phyloP scores from a whole-genome alignment of 2,888 invertebrate species.

The Acleris literana region DNA sequence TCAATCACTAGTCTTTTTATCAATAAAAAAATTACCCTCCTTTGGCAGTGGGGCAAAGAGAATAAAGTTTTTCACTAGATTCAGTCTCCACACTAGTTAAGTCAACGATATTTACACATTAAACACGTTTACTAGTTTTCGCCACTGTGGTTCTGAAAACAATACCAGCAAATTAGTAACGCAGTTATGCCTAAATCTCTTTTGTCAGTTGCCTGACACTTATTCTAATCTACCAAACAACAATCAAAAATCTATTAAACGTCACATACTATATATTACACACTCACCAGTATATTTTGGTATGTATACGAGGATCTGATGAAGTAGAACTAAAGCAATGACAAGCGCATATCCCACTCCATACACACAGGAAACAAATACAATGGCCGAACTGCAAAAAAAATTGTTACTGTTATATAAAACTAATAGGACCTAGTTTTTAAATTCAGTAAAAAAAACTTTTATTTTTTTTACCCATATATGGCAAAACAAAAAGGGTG shows the following conservation, averaged over 20 bases:
- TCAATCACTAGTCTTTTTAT: too few relatives aligned
- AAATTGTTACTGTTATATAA: conserved; percentile 1
- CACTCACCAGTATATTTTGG: conserved; percentile 73
- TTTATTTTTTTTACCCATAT: too few relatives aligned
- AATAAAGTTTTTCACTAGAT: conserved; percentile 13
- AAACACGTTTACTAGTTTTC: conserved; percentile 58
- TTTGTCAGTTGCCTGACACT: background rate
- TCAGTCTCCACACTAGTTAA: conserved; percentile 32
- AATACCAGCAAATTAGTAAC: conserved; percentile 26
- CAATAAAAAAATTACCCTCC: background rate
- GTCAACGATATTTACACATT: conserved; percentile 41
- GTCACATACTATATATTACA: background rate
- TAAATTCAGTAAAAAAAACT: too few relatives aligned
- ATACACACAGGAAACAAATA: conserved; percentile 83
- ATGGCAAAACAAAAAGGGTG: too few relatives aligned
- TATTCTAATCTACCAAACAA: too few relatives aligned
- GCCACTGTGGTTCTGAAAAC: conserved; percentile 71
- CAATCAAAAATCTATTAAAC: too few relatives aligned
- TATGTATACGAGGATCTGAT: conserved; percentile 74
- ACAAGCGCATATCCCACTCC: conserved; percentile 71
- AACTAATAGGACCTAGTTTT: too few relatives aligned
- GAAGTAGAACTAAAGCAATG: conserved; percentile 70
- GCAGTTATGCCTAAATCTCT: background rate
- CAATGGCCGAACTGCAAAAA: conserved; percentile 78
- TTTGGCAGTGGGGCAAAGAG: background rate